A percentile compares a stretch with the other conserved stretches of the same genome.
Conservation (phyloP, 2,888 invertebrate genomes). For the Syrista parreyssii region DNA sequence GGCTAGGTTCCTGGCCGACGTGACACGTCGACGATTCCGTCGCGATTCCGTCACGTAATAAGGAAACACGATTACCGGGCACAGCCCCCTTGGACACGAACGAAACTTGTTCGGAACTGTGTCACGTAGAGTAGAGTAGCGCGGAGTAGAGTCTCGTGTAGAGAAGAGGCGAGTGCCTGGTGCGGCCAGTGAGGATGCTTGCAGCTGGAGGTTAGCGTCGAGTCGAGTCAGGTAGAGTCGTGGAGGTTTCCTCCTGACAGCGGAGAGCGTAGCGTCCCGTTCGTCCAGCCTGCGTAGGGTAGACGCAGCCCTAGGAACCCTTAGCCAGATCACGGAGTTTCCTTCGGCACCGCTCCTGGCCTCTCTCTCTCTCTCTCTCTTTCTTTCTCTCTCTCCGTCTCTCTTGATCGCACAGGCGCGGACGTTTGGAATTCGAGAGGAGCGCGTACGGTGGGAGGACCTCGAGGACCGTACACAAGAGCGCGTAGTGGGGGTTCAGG, state of each 20-base stretch:
- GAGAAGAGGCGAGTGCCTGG: background rate
- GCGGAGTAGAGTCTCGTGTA: background rate
- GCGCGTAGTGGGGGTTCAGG: slow-evolving; percentile 48
- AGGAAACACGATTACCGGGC: background rate
- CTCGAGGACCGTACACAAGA: slow-evolving; percentile 16
- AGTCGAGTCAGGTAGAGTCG: background rate
- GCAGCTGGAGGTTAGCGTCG: background rate
- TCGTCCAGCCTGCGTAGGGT: slow-evolving; percentile 3
- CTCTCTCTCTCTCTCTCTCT: background rate
- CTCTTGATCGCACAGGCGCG: slow-evolving; percentile 55
- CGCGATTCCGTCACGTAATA: background rate
- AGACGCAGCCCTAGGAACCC: slow-evolving; percentile 1
- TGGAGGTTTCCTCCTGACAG: background rate
- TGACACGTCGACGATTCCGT: background rate
- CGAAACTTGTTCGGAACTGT: background rate
- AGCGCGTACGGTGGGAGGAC: slow-evolving; percentile 8
- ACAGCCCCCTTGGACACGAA: background rate
- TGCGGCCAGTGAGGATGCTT: background rate
- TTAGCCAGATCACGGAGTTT: background rate
- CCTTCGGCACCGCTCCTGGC: background rate
- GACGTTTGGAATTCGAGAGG: slow-evolving; percentile 48
- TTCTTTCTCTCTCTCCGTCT: slow-evolving; percentile 10
- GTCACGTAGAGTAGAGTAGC: background rate
- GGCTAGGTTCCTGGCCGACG: background rate
- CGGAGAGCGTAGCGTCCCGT: background rate